phyloP scores from a whole-genome alignment of 2,888 invertebrate species.

The Odontocerum albicorne region DNA sequence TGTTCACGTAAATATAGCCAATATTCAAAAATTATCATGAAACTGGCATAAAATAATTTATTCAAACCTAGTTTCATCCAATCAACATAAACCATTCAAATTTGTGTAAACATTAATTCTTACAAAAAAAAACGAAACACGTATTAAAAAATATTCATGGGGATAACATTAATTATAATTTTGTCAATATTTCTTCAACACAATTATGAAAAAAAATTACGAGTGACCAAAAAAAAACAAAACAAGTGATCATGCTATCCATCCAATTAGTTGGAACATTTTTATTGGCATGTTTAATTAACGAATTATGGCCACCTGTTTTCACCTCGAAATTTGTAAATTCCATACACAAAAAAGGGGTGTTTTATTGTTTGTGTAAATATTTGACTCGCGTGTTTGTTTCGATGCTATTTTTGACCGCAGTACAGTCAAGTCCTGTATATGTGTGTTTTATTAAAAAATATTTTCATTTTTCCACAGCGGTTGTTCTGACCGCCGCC shows the following conservation, averaged over 20 bases:
- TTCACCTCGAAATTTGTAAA: conserved; percentile 24
- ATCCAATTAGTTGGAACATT: conserved; percentile 22
- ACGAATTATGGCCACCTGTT: conserved; percentile 19
- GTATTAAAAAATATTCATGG: not conserved
- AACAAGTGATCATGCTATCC: conserved; percentile 16
- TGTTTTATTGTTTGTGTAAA: conserved; percentile 25
- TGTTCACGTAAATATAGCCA: too few species aligned
- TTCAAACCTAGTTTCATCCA: too few species aligned
- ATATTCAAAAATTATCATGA: too few species aligned
- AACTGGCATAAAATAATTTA: too few species aligned
- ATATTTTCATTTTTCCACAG: too few species aligned
- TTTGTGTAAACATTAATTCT: too few species aligned
- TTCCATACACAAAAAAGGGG: conserved; percentile 18
- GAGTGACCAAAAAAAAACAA: conserved; percentile 14
- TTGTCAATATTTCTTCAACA: conserved; percentile 18
- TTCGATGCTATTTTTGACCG: conserved; percentile 21
- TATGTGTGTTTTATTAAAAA: too few species aligned
- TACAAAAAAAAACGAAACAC: too few species aligned
- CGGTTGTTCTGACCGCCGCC: too few species aligned
- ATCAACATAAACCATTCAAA: too few species aligned
- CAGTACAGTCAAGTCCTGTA: conserved; percentile 8
- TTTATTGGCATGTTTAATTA: conserved; percentile 27
- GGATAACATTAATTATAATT: not conserved
- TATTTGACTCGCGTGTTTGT: conserved; percentile 20
- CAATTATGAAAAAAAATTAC: too few species aligned